These are phyloP conservation scores for Ganaspis brasiliensis DNA, from an alignment of 2,888 invertebrate species.

Conservation along the genomic window DNA sequence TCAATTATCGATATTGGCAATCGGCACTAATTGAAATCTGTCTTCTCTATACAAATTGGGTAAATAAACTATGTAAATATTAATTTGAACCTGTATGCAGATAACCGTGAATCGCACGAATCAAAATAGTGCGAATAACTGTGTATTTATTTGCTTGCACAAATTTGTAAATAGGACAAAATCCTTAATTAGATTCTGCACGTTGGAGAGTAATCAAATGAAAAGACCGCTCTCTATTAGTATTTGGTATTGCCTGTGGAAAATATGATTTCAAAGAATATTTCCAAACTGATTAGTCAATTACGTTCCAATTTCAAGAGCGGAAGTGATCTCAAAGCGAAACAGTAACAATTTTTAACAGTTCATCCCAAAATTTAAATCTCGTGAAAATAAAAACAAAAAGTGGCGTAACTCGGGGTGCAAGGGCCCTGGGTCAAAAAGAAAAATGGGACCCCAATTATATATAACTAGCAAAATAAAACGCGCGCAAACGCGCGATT, in stretches of 20 bases:
- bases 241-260: slow-evolving; percentile 21
- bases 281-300: slow-evolving; percentile 6
- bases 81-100: neutral
- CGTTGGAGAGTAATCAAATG: no score
- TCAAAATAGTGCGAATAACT: slow-evolving; percentile 16
- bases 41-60: neutral
- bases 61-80: slow-evolving; percentile 21
- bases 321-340: neutral
- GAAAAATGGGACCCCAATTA: no score
- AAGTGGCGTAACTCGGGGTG: no score
- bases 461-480: no score
- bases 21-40: slow-evolving; percentile 11
- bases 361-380: no score
- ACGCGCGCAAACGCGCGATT: no score
- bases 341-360: no score
- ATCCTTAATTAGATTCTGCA: slow-evolving; percentile 20
- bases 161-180: slow-evolving; percentile 8
- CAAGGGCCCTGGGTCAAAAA: no score
- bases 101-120: slow-evolving; percentile 3
- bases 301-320: neutral
- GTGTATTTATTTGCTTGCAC: slow-evolving; percentile 24
- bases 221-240: no score
- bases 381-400: no score
- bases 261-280: slow-evolving; percentile 12
- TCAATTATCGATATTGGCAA: neutral